Conservation (phyloP, 2,888 invertebrate genomes). For the Drosophila pullipes region DNA sequence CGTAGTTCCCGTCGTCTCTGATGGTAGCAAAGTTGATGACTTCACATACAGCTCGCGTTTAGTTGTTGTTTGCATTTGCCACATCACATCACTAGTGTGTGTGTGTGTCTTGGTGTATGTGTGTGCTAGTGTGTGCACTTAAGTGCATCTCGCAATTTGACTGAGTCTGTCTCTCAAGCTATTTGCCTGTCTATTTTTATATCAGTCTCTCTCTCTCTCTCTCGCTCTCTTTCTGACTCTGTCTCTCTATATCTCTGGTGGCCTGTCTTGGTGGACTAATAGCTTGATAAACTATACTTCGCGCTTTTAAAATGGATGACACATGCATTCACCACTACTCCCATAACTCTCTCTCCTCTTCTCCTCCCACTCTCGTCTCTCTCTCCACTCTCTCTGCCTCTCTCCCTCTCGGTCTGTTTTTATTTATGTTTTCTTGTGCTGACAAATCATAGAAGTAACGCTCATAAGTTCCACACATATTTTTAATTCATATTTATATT, state of each 20-base stretch:
- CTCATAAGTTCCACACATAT: conserved; percentile 23
- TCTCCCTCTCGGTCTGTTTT: background rate
- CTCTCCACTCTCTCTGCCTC: background rate
- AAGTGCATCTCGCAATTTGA: conserved; percentile 70
- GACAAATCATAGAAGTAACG: conserved; percentile 40
- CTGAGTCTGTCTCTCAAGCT: conserved; percentile 36
- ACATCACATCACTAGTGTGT: conserved; percentile 14
- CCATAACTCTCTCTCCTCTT: background rate
- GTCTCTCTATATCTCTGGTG: conserved; percentile 18
- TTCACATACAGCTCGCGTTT: conserved; percentile 48
- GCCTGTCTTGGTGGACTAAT: conserved; percentile 59
- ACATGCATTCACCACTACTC: conserved; percentile 16
- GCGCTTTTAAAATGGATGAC: conserved; percentile 63
- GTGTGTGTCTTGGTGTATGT: background rate
- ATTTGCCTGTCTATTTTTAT: conserved; percentile 16
- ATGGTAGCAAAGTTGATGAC: conserved; percentile 59
- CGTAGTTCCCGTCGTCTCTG: conserved; percentile 14
- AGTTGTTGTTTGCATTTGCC: conserved; percentile 42
- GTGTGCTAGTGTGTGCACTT: conserved; percentile 36
- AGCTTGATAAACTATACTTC: conserved; percentile 72
- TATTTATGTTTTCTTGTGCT: conserved; percentile 16
- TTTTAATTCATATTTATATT: conserved; percentile 1
- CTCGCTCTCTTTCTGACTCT: conserved; percentile 14
- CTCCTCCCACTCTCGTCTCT: background rate
- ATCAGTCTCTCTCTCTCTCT: conserved; percentile 18